phyloP scores from a whole-genome alignment of 2,797 vertebrate species.

The Hozukius guyotensis region DNA sequence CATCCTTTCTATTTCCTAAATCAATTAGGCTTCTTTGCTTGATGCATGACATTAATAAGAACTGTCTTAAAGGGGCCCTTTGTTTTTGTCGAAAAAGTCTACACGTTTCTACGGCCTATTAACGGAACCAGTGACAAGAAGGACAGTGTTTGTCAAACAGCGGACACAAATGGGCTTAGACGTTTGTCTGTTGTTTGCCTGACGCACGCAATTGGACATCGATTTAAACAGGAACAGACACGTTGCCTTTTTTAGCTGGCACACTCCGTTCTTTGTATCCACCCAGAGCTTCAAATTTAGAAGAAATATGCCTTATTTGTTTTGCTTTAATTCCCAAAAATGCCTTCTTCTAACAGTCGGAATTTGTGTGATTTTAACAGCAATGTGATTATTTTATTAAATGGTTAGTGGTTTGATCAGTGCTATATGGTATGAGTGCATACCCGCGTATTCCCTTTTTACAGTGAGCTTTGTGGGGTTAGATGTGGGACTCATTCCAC shows the following conservation, averaged over 20 bases:
- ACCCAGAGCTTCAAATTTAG: not conserved
- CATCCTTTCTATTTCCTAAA: constrained; percentile 86
- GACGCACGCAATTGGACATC: constrained; percentile 21
- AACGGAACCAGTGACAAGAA: constrained; percentile 18
- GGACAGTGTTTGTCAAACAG: constrained; percentile 36
- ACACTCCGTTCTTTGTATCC: not conserved
- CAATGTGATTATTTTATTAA: constrained; percentile 1
- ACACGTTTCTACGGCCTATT: constrained; percentile 39
- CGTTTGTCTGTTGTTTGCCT: constrained; percentile 39
- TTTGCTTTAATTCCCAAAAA: not conserved
- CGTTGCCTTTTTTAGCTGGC: constrained; percentile 18
- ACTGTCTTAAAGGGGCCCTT: constrained; percentile 45
- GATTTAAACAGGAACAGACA: constrained; percentile 4
- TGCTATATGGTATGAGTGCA: constrained; percentile 70
- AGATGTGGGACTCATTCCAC: constrained; percentile 89
- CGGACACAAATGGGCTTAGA: constrained; percentile 27
- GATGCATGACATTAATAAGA: constrained; percentile 79
- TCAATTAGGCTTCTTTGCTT: constrained; percentile 81
- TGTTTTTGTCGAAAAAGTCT: constrained; percentile 54
- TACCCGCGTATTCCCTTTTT: constrained; percentile 95
- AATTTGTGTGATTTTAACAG: constrained; percentile 5
- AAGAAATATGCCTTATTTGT: not conserved
- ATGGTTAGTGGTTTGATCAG: constrained; percentile 40
- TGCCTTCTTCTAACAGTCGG: not conserved
- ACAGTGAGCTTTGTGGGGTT: constrained; percentile 89